A percentile compares a stretch with the other conserved stretches of the same genome.
phyloP scores from a whole-genome alignment of 2,113 vertebrate genomes.

The Oncorhynchus tshawytscha region DNA sequence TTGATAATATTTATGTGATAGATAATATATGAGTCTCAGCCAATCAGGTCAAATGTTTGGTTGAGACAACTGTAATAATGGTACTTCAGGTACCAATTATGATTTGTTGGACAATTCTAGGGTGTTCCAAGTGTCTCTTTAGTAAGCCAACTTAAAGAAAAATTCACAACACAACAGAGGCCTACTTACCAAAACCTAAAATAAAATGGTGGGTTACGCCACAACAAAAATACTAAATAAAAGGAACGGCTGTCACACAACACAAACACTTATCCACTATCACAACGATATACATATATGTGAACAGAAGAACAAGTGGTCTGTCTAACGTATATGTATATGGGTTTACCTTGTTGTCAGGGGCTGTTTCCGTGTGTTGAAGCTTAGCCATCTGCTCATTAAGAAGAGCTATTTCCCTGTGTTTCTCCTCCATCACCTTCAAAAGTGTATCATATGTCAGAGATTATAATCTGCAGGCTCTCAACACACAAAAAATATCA shows the following conservation, averaged over 20 bases:
- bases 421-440: conserved; percentile 87
- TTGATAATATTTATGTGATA: background rate
- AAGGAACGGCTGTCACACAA: conserved; percentile 26
- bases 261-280: conserved; percentile 58
- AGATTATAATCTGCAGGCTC: conserved; percentile 76
- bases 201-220: conserved; percentile 42
- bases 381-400: conserved; percentile 86
- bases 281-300: conserved; percentile 52
- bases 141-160: conserved; percentile 49
- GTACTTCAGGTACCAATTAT: background rate
- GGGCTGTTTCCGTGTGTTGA: conserved; percentile 79
- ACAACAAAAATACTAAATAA: conserved; percentile 13
- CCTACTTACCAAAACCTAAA: conserved; percentile 50
- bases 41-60: background rate
- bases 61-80: background rate
- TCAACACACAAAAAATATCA: conserved; percentile 49
- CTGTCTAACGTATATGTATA: conserved; percentile 50
- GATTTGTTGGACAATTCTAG: background rate
- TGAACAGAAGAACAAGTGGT: conserved; percentile 34
- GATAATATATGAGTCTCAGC: background rate
- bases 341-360: conserved; percentile 85
- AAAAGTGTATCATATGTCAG: conserved; percentile 65
- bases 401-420: conserved; percentile 84
- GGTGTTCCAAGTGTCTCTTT: conserved; percentile 52
- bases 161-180: conserved; percentile 46